phyloP scores from a whole-genome alignment of 92 coral and sea anemone genomes.

The Chrysogorgia sp. region DNA sequence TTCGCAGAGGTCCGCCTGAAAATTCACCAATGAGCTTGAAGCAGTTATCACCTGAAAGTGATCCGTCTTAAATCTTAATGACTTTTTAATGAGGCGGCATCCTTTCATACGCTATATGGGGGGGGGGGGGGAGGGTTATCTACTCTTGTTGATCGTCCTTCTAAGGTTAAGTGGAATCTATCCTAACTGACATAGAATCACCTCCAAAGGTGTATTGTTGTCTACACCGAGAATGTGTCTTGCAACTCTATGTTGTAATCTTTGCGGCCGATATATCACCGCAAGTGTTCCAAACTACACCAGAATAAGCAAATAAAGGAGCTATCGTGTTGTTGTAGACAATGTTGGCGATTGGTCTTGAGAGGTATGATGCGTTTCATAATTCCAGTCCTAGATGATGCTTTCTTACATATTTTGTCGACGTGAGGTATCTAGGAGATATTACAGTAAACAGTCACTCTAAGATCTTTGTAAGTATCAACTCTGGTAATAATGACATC shows the following conservation, averaged over 20 bases:
- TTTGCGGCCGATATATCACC: constrained; percentile 34
- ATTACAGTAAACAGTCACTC: constrained; percentile 24
- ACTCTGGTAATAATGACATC: constrained; percentile 20
- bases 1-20: too few relatives aligned
- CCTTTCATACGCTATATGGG: too few relatives aligned
- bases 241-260: too few relatives aligned
- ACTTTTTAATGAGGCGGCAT: too few relatives aligned
- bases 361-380: constrained; percentile 47
- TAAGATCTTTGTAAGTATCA: constrained; percentile 27
- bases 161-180: constrained; percentile 24
- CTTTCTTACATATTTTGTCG: constrained; percentile 46
- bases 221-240: constrained; percentile 43
- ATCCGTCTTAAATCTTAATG: too few relatives aligned
- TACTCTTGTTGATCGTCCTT: constrained; percentile 21
- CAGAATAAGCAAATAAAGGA: constrained; percentile 45
- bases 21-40: too few relatives aligned
- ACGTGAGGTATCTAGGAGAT: constrained; percentile 34
- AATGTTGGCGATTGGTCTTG: constrained; percentile 41
- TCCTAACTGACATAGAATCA: constrained; percentile 36
- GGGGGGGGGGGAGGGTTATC: too few relatives aligned
- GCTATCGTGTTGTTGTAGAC: constrained; percentile 33
- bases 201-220: constrained; percentile 32
- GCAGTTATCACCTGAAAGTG: too few relatives aligned
- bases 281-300: constrained; percentile 51
- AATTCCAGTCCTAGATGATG: constrained; percentile 59